Evolutionary conservation across 2,113 vertebrate species (phyloP).

Genomic region (Boleophthalmus pectinirostris): DNA sequence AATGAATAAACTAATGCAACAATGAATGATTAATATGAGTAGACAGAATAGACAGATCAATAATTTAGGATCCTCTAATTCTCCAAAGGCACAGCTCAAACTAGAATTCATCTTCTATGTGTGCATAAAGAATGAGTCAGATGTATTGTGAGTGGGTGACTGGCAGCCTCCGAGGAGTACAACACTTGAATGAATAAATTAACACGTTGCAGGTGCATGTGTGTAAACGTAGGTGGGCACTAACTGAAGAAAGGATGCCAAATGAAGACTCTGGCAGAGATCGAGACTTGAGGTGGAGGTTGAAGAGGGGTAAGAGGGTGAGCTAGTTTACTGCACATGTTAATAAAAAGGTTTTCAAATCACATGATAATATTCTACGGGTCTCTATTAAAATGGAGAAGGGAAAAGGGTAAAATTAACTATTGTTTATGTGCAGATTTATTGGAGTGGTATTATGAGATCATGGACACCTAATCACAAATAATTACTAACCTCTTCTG

Average conservation of each 20-base stretch:
- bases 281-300: constrained; percentile 1
- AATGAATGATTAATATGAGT: not conserved
- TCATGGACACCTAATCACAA: too few species aligned
- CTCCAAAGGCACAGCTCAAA: not conserved
- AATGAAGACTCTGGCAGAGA: constrained; percentile 23
- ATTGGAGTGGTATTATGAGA: too few species aligned
- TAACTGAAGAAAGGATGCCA: constrained; percentile 23
- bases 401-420: too few species aligned
- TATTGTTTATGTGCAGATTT: too few species aligned
- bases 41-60: not conserved
- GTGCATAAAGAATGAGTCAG: constrained; percentile 10
- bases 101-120: not conserved
- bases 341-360: too few species aligned
- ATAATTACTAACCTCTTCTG: too few species aligned
- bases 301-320: constrained; percentile 1
- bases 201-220: constrained; percentile 11
- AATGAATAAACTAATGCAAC: not conserved
- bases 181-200: constrained; percentile 16
- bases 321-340: not conserved
- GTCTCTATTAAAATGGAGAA: too few species aligned
- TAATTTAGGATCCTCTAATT: not conserved
- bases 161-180: not conserved
- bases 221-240: constrained; percentile 1
- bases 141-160: not conserved
- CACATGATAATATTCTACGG: too few species aligned